phyloP scores from a whole-genome alignment of 2,888 invertebrate species.

The Metopia argyrocephala region DNA sequence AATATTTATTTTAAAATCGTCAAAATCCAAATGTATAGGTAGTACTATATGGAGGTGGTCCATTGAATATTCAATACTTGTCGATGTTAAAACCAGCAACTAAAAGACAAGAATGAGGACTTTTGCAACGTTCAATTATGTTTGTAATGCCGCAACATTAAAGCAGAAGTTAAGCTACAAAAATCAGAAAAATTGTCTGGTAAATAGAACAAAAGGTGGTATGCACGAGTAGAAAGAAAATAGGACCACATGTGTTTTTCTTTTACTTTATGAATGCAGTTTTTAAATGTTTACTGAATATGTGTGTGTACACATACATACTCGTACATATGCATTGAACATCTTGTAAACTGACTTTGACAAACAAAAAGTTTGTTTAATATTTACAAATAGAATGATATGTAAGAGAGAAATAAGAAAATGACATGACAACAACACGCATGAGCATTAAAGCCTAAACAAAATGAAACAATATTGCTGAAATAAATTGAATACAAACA shows the following conservation, averaged over 20 bases:
- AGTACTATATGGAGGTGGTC: conserved; percentile 59
- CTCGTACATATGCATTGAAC: background rate
- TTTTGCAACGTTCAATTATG: background rate
- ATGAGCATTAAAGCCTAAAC: conserved; percentile 33
- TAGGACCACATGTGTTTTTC: background rate
- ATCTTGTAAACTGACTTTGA: background rate
- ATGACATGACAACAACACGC: conserved; percentile 51
- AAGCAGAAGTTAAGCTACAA: background rate
- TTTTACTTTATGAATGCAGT: background rate
- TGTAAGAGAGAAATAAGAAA: background rate
- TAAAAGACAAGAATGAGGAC: conserved; percentile 13
- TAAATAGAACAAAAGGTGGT: background rate
- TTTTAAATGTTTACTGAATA: background rate
- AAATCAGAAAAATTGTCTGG: background rate
- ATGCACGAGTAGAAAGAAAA: background rate
- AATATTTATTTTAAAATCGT: conserved; percentile 43
- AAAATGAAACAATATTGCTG: conserved; percentile 10
- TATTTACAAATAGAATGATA: background rate
- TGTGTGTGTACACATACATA: too few species aligned
- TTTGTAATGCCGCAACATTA: conserved; percentile 18
- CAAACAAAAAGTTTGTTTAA: background rate
- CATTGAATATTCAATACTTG: conserved; percentile 50
- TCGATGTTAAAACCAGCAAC: conserved; percentile 4
- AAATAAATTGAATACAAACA: background rate
- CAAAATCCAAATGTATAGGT: too few species aligned